A percentile compares a stretch with the other conserved stretches of the same genome.
Conservation (phyloP, 2,888 invertebrate genomes). For the Drosophila antonietae region DNA sequence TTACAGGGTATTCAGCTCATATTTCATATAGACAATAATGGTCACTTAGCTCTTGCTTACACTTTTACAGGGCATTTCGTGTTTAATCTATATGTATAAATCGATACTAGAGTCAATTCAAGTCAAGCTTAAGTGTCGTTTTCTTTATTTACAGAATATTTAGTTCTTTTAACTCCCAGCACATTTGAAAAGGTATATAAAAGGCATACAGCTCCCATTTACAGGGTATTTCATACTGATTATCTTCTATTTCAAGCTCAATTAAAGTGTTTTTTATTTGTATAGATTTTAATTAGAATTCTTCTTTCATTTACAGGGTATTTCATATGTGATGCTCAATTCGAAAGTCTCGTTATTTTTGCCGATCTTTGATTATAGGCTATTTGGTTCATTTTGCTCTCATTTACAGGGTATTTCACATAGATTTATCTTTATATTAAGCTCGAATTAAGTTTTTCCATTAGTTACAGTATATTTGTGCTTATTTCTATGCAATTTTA, state of each 20-base stretch:
- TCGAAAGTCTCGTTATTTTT: too few species aligned
- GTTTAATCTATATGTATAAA: not conserved
- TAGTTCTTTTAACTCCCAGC: too few species aligned
- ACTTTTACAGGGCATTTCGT: not conserved
- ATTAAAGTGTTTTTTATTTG: too few species aligned
- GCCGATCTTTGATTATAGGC: not conserved
- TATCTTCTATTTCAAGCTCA: not conserved
- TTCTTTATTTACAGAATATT: too few species aligned
- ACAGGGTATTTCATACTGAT: not conserved
- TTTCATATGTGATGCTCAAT: too few species aligned
- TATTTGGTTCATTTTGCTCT: not conserved
- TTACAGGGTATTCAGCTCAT: not conserved
- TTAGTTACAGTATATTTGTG: not conserved
- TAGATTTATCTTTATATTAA: not conserved
- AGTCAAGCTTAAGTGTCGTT: too few species aligned
- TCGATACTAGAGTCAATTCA: too few species aligned
- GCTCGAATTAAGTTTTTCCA: not conserved
- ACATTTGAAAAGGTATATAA: not conserved
- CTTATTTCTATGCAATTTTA: too few species aligned
- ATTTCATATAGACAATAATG: not conserved
- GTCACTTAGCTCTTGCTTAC: not conserved
- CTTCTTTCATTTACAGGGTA: too few species aligned
- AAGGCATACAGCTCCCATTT: not conserved
- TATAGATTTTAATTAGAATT: too few species aligned
- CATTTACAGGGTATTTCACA: not conserved